Evolutionary conservation across 2,888 invertebrate genomes (phyloP).

Genomic region (Synanthedon formicaeformis): DNA sequence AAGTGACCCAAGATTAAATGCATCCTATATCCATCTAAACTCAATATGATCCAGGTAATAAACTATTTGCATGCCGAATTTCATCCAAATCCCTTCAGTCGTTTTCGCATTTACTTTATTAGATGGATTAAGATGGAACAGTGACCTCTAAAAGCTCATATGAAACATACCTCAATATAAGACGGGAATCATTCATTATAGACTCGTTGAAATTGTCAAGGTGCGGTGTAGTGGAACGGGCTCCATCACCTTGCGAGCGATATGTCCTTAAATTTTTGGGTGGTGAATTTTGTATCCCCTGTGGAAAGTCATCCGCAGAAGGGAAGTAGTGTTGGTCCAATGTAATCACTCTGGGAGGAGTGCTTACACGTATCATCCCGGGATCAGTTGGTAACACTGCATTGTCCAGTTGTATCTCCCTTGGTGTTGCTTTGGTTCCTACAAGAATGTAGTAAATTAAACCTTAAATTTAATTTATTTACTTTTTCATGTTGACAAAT

Average conservation of each 20-base stretch:
- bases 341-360: constrained; percentile 90
- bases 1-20: too few species aligned
- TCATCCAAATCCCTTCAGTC: too few species aligned
- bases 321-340: constrained; percentile 88
- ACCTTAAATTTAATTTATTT: constrained; percentile 19
- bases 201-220: constrained; percentile 57
- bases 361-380: constrained; percentile 83
- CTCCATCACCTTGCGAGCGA: constrained; percentile 53
- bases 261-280: constrained; percentile 39
- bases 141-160: too few species aligned
- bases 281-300: constrained; percentile 39
- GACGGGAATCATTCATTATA: constrained; percentile 58
- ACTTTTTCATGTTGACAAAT: too few species aligned
- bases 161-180: constrained; percentile 43
- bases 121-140: too few species aligned
- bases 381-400: constrained; percentile 79
- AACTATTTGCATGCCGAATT: too few species aligned
- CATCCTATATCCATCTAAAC: too few species aligned
- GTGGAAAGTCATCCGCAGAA: constrained; percentile 70
- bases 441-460: too few species aligned
- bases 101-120: too few species aligned
- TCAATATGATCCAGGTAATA: too few species aligned
- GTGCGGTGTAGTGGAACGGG: constrained; percentile 42
- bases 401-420: constrained; percentile 88
- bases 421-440: constrained; percentile 86